Conservation (phyloP, 1,140 invertebrate genomes). For the Lerema accius region DNA sequence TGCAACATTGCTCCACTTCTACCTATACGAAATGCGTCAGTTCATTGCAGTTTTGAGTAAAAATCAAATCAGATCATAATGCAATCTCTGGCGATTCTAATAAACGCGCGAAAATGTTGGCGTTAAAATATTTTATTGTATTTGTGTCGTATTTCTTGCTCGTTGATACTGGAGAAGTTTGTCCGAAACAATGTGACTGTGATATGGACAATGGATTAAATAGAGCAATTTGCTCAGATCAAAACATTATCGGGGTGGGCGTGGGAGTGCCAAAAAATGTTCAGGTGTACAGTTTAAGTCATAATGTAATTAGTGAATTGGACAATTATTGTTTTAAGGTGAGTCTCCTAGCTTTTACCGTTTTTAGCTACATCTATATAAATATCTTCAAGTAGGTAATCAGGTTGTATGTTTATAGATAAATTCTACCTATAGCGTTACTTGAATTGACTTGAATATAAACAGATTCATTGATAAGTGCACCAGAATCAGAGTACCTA, state of each 20-base stretch:
- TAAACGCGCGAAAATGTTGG: conserved; percentile 49
- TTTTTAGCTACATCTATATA: too few relatives aligned
- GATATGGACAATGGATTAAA: conserved; percentile 77
- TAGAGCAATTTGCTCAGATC: conserved; percentile 75
- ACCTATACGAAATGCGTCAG: conserved; percentile 43
- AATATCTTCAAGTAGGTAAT: background rate
- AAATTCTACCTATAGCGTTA: background rate
- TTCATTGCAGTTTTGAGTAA: conserved; percentile 44
- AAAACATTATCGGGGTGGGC: conserved; percentile 76
- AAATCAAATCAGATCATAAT: conserved; percentile 42
- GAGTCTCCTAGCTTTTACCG: conserved; percentile 44
- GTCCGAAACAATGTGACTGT: conserved; percentile 82
- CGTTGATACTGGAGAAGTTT: conserved; percentile 44
- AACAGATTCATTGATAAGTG: too few relatives aligned
- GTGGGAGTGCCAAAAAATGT: conserved; percentile 75
- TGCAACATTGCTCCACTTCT: conserved; percentile 62
- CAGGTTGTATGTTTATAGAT: too few relatives aligned
- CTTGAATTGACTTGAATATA: background rate
- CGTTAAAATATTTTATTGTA: conserved; percentile 46
- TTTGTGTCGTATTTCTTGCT: conserved; percentile 43
- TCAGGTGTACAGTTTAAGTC: conserved; percentile 78
- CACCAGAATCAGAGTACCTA: too few relatives aligned
- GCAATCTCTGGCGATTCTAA: conserved; percentile 36
- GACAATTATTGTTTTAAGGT: conserved; percentile 82
- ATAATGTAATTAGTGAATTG: conserved; percentile 79